Percentiles rank a stretch among this genome's conserved stretches.
Evolutionary conservation across 1,140 invertebrate genomes (phyloP).

Genomic region (Sycophila sp.): DNA sequence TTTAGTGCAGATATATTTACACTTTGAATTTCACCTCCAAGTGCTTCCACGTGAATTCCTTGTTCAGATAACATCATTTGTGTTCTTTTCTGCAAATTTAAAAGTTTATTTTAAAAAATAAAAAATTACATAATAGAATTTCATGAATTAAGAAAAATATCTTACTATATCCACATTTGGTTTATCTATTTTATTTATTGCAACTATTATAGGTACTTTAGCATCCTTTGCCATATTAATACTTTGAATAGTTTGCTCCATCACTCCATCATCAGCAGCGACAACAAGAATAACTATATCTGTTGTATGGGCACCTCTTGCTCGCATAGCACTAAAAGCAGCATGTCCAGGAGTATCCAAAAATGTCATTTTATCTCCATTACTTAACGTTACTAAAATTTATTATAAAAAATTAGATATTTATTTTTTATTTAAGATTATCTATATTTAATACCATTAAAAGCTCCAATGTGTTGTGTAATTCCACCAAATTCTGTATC

Average conservation of each 20-base stretch:
- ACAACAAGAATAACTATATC: conserved; percentile 97
- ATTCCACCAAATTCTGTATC: conserved; percentile 98
- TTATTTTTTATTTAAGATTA: not conserved
- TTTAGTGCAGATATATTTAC: conserved; percentile 92
- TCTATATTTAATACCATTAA: conserved; percentile 76
- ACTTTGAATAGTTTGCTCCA: conserved; percentile 94
- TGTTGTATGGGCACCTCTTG: conserved; percentile 89
- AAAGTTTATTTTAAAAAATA: conserved; percentile 13
- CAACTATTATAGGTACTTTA: conserved; percentile 93
- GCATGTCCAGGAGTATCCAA: conserved; percentile 99
- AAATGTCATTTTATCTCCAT: conserved; percentile 87
- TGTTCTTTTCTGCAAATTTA: conserved; percentile 74
- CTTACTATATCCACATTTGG: conserved; percentile 85
- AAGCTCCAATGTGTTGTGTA: conserved; percentile 99
- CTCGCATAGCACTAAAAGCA: conserved; percentile 92
- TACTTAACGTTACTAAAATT: conserved; percentile 72
- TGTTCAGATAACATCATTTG: conserved; percentile 79
- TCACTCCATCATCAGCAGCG: conserved; percentile 98
- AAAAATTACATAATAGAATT: conserved; percentile 23
- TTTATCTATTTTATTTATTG: conserved; percentile 99
- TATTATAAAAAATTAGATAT: conserved; percentile 27
- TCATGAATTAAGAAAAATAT: conserved; percentile 63
- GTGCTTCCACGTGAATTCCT: conserved; percentile 86
- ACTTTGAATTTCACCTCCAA: conserved; percentile 92
- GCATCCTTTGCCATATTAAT: conserved; percentile 81